phyloP scores from a whole-genome alignment of 2,797 vertebrate genomes.

The Lithobates sylvaticus region DNA sequence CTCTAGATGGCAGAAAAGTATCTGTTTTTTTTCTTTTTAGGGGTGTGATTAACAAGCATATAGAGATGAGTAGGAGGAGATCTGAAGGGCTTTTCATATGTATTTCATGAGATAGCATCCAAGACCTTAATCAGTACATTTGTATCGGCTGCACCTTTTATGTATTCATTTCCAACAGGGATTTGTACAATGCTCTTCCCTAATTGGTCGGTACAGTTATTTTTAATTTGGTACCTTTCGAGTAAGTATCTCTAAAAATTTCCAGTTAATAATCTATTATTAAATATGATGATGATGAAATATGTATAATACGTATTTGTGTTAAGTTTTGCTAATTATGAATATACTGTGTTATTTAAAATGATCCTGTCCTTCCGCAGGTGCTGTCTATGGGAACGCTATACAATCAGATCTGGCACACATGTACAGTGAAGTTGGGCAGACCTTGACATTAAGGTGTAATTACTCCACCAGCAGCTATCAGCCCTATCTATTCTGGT shows the following conservation, averaged over 20 bases:
- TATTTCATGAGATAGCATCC: not conserved
- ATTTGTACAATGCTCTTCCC: not conserved
- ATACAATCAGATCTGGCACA: not conserved
- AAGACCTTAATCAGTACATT: too few relatives aligned
- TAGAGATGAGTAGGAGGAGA: not conserved
- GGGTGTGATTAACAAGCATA: too few relatives aligned
- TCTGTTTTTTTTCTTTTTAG: too few relatives aligned
- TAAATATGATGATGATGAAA: too few relatives aligned
- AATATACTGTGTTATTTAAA: not conserved
- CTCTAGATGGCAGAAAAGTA: too few relatives aligned
- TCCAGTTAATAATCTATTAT: not conserved
- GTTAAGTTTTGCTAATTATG: not conserved
- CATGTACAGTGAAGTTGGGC: not conserved
- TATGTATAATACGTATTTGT: not conserved
- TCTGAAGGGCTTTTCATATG: not conserved
- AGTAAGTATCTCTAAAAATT: not conserved
- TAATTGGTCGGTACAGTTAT: not conserved
- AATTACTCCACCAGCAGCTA: not conserved
- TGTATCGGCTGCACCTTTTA: too few relatives aligned
- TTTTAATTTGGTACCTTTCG: not conserved
- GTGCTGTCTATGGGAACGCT: not conserved
- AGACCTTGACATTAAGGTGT: not conserved
- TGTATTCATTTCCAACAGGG: too few relatives aligned
- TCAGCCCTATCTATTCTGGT: conserved; percentile 12
- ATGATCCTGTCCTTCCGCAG: not conserved